These are phyloP conservation scores for Xestia rhomboidea DNA, from an alignment of 2,888 invertebrate genomes.

Conservation along the genomic window DNA sequence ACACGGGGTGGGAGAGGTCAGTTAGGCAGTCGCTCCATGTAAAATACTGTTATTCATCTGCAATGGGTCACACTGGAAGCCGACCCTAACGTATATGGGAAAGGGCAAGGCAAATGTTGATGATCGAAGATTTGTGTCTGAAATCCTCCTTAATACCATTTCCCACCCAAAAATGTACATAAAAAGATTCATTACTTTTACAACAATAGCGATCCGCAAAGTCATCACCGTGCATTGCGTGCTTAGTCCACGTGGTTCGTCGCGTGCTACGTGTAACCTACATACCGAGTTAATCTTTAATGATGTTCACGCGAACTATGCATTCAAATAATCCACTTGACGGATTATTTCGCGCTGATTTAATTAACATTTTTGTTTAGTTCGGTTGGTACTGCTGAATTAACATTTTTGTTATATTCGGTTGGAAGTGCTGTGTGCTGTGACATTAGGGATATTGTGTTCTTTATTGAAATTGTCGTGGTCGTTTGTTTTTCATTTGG, in stretches of 20 bases:
- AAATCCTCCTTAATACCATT: neutral
- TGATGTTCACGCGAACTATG: slow-evolving; percentile 66
- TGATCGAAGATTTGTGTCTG: neutral
- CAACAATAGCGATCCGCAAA: slow-evolving; percentile 35
- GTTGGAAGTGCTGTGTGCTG: slow-evolving; percentile 18
- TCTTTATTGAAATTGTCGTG: slow-evolving; percentile 33
- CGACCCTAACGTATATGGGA: neutral
- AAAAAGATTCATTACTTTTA: slow-evolving; percentile 28
- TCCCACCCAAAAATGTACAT: neutral
- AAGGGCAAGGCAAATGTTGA: neutral
- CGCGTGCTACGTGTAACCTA: slow-evolving; percentile 62
- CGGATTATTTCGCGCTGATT: slow-evolving; percentile 63
- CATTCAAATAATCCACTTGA: slow-evolving; percentile 68
- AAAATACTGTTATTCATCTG: neutral
- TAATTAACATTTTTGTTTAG: slow-evolving; percentile 52
- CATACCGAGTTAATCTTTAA: slow-evolving; percentile 61
- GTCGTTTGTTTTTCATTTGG: slow-evolving; percentile 23
- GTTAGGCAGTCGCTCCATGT: neutral
- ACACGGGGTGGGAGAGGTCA: neutral
- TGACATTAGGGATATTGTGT: slow-evolving; percentile 41
- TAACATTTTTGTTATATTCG: slow-evolving; percentile 43
- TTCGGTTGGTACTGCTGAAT: slow-evolving; percentile 38
- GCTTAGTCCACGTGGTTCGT: slow-evolving; percentile 50
- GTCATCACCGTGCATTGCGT: slow-evolving; percentile 55
- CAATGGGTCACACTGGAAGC: neutral